Evolutionary conservation across 2,888 invertebrate species (phyloP).

Genomic region (Linnaemya tessellans): DNA sequence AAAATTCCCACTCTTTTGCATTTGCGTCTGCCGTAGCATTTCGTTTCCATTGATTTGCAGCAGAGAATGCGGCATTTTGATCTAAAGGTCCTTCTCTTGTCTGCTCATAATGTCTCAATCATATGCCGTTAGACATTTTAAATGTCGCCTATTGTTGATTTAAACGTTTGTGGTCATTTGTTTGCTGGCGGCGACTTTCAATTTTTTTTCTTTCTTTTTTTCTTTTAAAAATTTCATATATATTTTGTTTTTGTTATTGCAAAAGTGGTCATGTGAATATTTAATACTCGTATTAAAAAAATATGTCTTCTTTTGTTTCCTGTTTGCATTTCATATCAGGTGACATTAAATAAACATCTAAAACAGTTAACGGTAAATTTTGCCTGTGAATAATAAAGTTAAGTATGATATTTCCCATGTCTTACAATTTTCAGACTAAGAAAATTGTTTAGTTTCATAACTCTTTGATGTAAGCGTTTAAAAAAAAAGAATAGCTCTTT

Average conservation of each 20-base stretch:
- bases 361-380: conserved; percentile 45
- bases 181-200: conserved; percentile 52
- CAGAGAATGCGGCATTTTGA: conserved; percentile 31
- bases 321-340: conserved; percentile 52
- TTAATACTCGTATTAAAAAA: background rate
- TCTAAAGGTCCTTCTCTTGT: conserved; percentile 43
- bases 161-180: conserved; percentile 68
- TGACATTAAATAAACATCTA: conserved; percentile 27
- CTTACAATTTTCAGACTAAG: background rate
- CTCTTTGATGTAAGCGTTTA: conserved; percentile 39
- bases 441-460: conserved; percentile 23
- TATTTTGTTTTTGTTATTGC: conserved; percentile 7
- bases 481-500: background rate
- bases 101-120: conserved; percentile 61
- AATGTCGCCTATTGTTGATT: conserved; percentile 57
- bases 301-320: conserved; percentile 51
- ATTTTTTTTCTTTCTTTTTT: background rate
- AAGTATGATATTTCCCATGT: conserved; percentile 27
- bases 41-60: conserved; percentile 37
- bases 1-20: background rate
- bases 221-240: background rate
- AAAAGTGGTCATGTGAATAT: conserved; percentile 41
- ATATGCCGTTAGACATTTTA: conserved; percentile 52
- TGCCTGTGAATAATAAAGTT: conserved; percentile 16
- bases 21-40: conserved; percentile 13